Evolutionary conservation across 2,888 invertebrate species (phyloP).

Genomic region (Eristalis tenax): DNA sequence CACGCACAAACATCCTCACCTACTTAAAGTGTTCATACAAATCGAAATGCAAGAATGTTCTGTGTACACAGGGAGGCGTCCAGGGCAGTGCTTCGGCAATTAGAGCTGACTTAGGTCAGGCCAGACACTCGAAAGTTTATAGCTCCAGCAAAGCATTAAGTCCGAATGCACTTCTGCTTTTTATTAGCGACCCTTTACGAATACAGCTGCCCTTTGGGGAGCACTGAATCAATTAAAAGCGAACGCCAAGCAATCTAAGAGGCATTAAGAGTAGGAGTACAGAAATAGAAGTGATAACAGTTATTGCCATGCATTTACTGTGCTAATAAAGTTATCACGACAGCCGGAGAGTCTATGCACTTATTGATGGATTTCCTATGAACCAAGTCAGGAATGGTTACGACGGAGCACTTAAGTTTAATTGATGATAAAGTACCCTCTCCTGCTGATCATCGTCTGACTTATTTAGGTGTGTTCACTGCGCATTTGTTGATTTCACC

Average conservation of each 20-base stretch:
- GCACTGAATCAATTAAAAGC: background rate
- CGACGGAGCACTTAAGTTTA: conserved; percentile 1
- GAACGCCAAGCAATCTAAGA: background rate
- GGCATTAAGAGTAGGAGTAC: background rate
- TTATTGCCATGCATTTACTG: background rate
- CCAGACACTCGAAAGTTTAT: background rate
- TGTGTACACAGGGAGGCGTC: too few species aligned
- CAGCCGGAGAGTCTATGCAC: background rate
- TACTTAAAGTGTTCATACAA: too few species aligned
- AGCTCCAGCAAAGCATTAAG: background rate
- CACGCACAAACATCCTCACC: too few species aligned
- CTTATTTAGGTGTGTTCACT: background rate
- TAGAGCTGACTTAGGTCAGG: background rate
- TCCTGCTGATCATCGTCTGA: background rate
- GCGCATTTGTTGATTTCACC: background rate
- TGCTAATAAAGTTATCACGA: background rate
- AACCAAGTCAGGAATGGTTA: background rate
- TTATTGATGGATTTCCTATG: background rate
- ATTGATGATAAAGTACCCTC: background rate
- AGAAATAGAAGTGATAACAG: background rate
- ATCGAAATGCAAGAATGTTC: too few species aligned
- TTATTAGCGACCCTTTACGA: background rate
- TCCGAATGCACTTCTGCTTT: background rate
- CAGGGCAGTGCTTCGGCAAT: too few species aligned
- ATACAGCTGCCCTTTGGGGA: background rate